Conservation (phyloP, 1,140 invertebrate species). For the Ips nitidus region DNA sequence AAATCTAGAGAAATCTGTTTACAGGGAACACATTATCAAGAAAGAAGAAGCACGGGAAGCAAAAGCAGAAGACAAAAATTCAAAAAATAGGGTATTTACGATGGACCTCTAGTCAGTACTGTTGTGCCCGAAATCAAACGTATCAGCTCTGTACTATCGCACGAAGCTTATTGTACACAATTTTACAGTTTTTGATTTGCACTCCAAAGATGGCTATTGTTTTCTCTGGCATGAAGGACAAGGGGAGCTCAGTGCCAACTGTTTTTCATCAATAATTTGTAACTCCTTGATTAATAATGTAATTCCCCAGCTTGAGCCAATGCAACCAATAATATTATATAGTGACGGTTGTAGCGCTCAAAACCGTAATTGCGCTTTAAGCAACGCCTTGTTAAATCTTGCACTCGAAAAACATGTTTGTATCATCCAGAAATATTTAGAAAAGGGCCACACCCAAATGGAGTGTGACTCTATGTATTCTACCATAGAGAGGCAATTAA, state of each 20-base stretch:
- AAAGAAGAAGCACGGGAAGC: constrained; percentile 3
- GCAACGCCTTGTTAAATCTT: constrained; percentile 22
- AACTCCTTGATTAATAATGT: constrained; percentile 8
- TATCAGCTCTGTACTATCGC: constrained; percentile 44
- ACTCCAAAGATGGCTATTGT: constrained; percentile 39
- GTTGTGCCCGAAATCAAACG: constrained; percentile 32
- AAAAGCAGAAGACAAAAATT: not conserved
- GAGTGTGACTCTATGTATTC: constrained; percentile 47
- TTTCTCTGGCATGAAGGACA: constrained; percentile 48
- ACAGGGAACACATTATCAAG: constrained; percentile 13
- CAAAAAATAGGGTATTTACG: constrained; percentile 17
- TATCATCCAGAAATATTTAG: constrained; percentile 38
- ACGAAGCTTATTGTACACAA: constrained; percentile 50
- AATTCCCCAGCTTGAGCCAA: constrained; percentile 4
- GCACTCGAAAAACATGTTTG: constrained; percentile 20
- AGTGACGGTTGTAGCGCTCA: constrained; percentile 25
- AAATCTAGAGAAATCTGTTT: not conserved
- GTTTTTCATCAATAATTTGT: constrained; percentile 25
- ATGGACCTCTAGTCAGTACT: constrained; percentile 34
- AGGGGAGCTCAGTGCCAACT: constrained; percentile 39
- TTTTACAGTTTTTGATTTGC: constrained; percentile 48
- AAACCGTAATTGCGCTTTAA: constrained; percentile 11
- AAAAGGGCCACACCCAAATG: constrained; percentile 50
- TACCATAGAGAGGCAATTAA: constrained; percentile 41
- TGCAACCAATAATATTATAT: constrained; percentile 20